Evolutionary conservation across 2,888 invertebrate genomes (phyloP), one percentile per base, ranked within the genome.

Genomic region (Frankliniella intonsa): DNA sequence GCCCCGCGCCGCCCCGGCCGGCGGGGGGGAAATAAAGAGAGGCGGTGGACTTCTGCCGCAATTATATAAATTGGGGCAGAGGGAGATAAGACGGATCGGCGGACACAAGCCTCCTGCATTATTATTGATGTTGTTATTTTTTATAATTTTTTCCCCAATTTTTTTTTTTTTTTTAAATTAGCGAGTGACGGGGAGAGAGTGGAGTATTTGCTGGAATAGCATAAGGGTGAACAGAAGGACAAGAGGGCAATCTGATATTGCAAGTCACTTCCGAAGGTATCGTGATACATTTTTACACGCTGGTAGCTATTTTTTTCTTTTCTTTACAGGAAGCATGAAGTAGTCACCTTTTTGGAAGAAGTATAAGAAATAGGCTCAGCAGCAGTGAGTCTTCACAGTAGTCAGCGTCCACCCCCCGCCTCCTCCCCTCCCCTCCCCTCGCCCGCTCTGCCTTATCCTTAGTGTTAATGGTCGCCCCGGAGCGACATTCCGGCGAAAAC

Each of bases 61-160:
- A 69, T 69, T 69, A 69, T 69, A 69, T 69, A 69, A 69, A 69
- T 22, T 69, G 69, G 69, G 69, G 69, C n/a, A 22, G 69, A 14
- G 14, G 55, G 3, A 38, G 38, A 38, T 38, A 38, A 38, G 38
- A 38, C 38, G 5, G 38, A 38, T 38, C 38, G 38, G 3, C 38
- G 5, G 38, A 38, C 2, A 38, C 5, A 38, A 38, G 38, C 38
- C 38, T n/a, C n/a, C 38, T 38, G 38, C 38, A 38, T 38, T 38
- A 38, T 38, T 38, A 38, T 38, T 38, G 2, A 3, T 38, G 2
- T 5, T 38, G 38, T 38, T 38, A 38, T 38, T 38, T 38, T 38
- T 38, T 2, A 55, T 17, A 55, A 7, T 2, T 55, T 55, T 55
- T 51, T 51, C 12, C 12, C 12, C 12, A 11, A 12, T 51, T 51